phyloP scores from a whole-genome alignment of 2,113 vertebrate genomes.

The Nyctibius bracteatus region DNA sequence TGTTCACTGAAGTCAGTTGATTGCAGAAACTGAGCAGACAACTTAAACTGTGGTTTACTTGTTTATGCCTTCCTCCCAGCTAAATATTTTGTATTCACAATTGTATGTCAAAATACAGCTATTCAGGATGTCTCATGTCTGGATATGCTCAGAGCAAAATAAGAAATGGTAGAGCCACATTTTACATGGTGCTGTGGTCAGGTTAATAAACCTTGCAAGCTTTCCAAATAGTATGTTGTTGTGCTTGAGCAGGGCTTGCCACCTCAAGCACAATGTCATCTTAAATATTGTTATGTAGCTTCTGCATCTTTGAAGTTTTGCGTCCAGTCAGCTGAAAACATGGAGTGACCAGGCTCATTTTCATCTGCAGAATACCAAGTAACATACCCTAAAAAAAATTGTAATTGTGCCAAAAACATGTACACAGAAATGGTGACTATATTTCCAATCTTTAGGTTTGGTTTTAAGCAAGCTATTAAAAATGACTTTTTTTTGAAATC shows the following conservation, averaged over 20 bases:
- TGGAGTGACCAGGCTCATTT: neutral
- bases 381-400: neutral
- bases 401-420: neutral
- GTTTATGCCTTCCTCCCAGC: neutral
- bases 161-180: neutral
- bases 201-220: slow-evolving; percentile 7
- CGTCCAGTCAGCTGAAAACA: neutral
- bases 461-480: neutral
- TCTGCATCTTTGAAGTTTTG: neutral
- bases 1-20: neutral
- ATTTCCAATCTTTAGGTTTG: neutral
- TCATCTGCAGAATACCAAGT: neutral
- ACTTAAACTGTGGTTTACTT: neutral
- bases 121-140: neutral
- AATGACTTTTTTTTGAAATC: neutral
- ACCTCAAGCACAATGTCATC: neutral
- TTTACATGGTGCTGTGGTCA: neutral
- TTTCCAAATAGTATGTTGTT: neutral
- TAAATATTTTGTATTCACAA: neutral
- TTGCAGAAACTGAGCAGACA: neutral
- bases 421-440: neutral
- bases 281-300: neutral
- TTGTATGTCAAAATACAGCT: neutral
- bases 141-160: neutral
- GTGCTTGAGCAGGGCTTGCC: neutral